phyloP scores from a whole-genome alignment of 2,797 vertebrate genomes.

The Caiman crocodilus region DNA sequence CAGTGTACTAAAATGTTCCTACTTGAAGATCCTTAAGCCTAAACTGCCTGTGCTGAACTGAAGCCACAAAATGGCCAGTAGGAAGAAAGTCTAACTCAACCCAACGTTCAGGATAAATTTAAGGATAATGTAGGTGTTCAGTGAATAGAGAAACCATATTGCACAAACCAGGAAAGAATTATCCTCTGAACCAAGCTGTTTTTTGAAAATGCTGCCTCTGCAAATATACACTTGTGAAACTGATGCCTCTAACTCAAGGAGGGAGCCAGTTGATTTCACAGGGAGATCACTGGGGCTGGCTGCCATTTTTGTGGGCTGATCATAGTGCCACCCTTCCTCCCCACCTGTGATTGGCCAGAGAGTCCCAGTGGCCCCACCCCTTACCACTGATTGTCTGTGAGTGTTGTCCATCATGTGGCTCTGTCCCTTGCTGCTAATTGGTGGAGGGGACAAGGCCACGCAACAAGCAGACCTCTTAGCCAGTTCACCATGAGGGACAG shows the following conservation, averaged over 20 bases:
- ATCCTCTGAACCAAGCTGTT: neutral
- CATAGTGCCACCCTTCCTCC: no score
- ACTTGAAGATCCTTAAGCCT: neutral
- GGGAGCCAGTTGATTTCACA: no score
- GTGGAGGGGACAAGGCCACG: no score
- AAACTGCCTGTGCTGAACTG: neutral
- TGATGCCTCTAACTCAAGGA: neutral
- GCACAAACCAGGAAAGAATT: neutral
- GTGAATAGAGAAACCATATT: neutral
- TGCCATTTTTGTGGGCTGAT: no score
- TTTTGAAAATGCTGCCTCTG: neutral
- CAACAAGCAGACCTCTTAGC: no score
- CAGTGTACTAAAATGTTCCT: neutral
- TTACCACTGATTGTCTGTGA: no score
- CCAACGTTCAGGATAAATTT: neutral
- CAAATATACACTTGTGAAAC: fast-evolving
- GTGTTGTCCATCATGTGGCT: no score
- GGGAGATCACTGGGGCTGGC: no score
- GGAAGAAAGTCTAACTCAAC: neutral
- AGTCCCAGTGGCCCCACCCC: no score
- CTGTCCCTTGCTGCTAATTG: no score
- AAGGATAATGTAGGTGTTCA: neutral
- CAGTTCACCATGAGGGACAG: no score
- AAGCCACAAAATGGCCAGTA: neutral
- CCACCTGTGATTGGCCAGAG: no score